Base-by-base conservation (phyloP, 2,113 vertebrate species). In the Corvus cornix region DNA sequence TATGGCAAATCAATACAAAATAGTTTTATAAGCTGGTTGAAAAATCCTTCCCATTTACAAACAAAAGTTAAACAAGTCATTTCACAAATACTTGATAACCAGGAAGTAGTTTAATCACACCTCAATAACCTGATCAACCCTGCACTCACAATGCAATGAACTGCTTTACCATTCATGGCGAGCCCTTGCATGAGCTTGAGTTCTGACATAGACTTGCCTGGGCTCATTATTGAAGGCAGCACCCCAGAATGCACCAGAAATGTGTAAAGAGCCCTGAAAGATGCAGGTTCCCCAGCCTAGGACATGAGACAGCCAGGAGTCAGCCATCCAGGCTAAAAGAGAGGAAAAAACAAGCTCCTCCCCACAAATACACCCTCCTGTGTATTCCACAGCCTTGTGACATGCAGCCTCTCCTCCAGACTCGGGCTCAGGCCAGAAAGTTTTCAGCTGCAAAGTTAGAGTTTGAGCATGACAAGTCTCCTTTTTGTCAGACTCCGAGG, bases 1-100 rank as follows among this genome's bases (percentile, higher is more conserved):
- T 82, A 76, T 64, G 56, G 51, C 16, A 92, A 92, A 95, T 69
- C 79, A 85, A 84, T 79, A 79, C 24, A 89, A 79, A 91, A 75
- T 33, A 60, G 18, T 89, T 89, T 55, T 39, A 55, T 51, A 77
- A 74, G 13, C 22, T 64, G 13, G 16, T 59, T 90, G 68, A 91
- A 90, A 90, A 84, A 68, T 63, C 21, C 53, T 85, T 69, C 37
- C 15, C n/a, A 66, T 70, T 87, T 83, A 73, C 28, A 69, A 76
- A 67, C 7, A 26, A n/a, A 87, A 91, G 51, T 73, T 78, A 88
- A 89, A 67, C 39, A 92, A 89, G 51, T 67, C 0, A 55, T 87
- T 76, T 80, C 23, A 80, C 21, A 84, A 84, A 63, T 18, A 37
- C 15, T 43, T 51, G 67, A 69, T 75, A 86, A 94, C 35, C 27